These are phyloP conservation scores for Gouania willdenowi DNA, from an alignment of 2,797 vertebrate species.

Conservation along the genomic window DNA sequence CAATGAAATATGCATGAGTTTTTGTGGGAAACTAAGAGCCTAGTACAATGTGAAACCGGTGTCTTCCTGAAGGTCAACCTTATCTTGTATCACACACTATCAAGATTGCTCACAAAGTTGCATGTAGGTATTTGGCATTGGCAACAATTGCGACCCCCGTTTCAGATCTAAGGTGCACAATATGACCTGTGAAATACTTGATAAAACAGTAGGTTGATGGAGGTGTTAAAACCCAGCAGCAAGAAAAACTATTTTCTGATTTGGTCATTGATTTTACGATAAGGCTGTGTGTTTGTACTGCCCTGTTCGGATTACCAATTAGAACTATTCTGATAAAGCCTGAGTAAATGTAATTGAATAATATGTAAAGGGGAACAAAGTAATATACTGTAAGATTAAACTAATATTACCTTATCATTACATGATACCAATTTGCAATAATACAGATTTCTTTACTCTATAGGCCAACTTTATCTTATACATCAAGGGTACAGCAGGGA, in stretches of 20 bases:
- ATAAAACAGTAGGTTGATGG: constrained; percentile 9
- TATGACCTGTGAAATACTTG: constrained; percentile 22
- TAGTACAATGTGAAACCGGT: constrained; percentile 16
- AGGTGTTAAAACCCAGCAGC: not conserved
- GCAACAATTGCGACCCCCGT: constrained; percentile 3
- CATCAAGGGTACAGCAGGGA: too few species aligned
- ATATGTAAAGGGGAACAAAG: too few species aligned
- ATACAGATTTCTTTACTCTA: too few species aligned
- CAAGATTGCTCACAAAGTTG: constrained; percentile 15
- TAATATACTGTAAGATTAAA: too few species aligned
- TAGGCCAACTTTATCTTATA: too few species aligned
- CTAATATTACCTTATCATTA: too few species aligned
- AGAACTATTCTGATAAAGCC: too few species aligned
- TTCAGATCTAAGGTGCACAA: constrained; percentile 16
- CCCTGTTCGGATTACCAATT: too few species aligned
- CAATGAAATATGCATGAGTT: constrained; percentile 46
- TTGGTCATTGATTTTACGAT: constrained; percentile 6
- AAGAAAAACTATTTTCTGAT: constrained; percentile 2
- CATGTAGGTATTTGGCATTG: constrained; percentile 9
- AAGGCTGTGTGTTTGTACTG: too few species aligned
- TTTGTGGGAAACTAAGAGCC: constrained; percentile 10
- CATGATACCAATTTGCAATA: too few species aligned
- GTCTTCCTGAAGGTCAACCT: constrained; percentile 41
- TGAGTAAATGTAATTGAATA: too few species aligned
- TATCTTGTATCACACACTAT: constrained; percentile 20